Conservation (phyloP, 2,113 vertebrate genomes). For the Benthochromis sp. region DNA sequence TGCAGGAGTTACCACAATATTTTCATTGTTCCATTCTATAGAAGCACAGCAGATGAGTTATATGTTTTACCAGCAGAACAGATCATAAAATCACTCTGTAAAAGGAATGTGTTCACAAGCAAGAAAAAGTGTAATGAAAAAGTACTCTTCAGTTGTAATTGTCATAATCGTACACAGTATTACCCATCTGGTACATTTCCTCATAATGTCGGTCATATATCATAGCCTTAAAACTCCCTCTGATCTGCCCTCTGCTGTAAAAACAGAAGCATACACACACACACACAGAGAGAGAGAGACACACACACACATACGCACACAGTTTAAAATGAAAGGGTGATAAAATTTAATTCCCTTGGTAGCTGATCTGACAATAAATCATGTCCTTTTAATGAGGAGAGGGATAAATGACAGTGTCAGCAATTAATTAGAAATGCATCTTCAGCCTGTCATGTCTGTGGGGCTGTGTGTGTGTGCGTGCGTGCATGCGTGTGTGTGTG, state of each 20-base stretch:
- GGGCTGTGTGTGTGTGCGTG: background rate
- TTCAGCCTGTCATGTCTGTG: constrained; percentile 29
- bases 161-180: constrained; percentile 45
- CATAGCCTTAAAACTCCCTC: constrained; percentile 42
- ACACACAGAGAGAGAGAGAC: background rate
- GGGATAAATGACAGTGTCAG: constrained; percentile 63
- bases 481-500: accelerated
- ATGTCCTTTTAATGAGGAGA: constrained; percentile 58
- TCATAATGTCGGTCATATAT: constrained; percentile 45
- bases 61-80: constrained; percentile 7
- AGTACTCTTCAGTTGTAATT: constrained; percentile 42
- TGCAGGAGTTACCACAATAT: background rate
- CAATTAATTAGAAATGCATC: constrained; percentile 65
- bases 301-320: background rate
- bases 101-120: constrained; percentile 30
- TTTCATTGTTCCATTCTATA: background rate
- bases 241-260: constrained; percentile 31
- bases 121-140: constrained; percentile 34
- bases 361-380: constrained; percentile 67
- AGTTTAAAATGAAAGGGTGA: constrained; percentile 33
- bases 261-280: background rate
- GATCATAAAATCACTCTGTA: constrained; percentile 17
- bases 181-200: constrained; percentile 43
- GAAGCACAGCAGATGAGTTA: constrained; percentile 1
- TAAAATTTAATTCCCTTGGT: constrained; percentile 26